Base-by-base conservation (phyloP, 2,113 vertebrate species). In the Triplophysa rosa region DNA sequence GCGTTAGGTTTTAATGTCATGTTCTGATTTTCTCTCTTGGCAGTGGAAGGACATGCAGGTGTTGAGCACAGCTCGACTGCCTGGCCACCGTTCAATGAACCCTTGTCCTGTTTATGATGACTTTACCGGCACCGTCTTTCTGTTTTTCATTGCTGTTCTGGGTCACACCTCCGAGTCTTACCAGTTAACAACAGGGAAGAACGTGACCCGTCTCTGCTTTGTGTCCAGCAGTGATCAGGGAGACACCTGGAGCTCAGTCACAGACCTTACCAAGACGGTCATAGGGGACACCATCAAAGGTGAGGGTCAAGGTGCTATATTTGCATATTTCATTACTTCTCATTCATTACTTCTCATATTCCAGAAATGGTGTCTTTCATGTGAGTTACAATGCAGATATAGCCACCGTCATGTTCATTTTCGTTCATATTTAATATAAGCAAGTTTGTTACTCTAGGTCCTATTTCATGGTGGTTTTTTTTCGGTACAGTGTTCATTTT, bases 11-110 rank as follows among this genome's bases (percentile, higher is more conserved):
- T 37, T 37, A 6, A 37, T 37, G 33, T 37, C 33, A 37, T 37
- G n/a, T 24, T 65, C 17, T 59, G 11, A n/a, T 54, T 17, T 7
- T 77, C 37, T 16, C 37, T 63, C 63, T 9, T 26, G 26, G 5
- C 2, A 99, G 98, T 98, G 98, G 97, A 94, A 93, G 14, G 90
- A 94, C 72, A 92, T 95, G 91, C 87, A 83, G 0, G 94, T 94
- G 61, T 87, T 99, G 81, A 91, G 90, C 58, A 93, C 92, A 0
- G 97, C 97, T 0, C 85, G 76, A 0, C 91, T 98, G 87, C 89
- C 90, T 13, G 94, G 93, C 49, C 93, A 97, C 82, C 92, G 98
- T 0, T 99, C 98, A 0, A 99, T 99, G 98, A 99, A 98, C 86
- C 97, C 97, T 4, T 98, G 96, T 70, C 98, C 98, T 0, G 92